Evolutionary conservation across 2,888 invertebrate genomes (phyloP).

Genomic region (Pseudanteris insignis): DNA sequence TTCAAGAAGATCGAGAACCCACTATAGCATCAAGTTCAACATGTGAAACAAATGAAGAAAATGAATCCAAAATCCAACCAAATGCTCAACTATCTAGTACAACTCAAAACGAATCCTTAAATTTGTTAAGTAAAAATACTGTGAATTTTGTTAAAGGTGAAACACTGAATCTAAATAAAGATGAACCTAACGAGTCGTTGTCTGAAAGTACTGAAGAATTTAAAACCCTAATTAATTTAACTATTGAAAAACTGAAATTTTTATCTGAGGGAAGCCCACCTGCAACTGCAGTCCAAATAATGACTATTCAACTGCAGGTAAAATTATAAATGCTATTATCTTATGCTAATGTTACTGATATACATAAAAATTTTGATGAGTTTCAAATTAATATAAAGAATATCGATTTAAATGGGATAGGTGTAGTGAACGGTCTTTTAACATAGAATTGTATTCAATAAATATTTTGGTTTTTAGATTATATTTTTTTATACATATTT

Average conservation of each 20-base stretch:
- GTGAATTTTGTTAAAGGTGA: constrained; percentile 55
- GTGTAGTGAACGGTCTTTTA: too few relatives aligned
- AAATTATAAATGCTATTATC: too few relatives aligned
- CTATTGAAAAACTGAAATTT: constrained; percentile 71
- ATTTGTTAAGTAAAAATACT: constrained; percentile 27
- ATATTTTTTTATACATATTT: too few relatives aligned
- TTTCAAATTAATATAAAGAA: too few relatives aligned
- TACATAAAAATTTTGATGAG: too few relatives aligned
- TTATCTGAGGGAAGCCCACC: constrained; percentile 69
- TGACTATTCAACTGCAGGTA: constrained; percentile 73
- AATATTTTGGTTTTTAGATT: too few relatives aligned
- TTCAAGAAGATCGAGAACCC: constrained; percentile 47
- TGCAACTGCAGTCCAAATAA: constrained; percentile 71
- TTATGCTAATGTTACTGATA: too few relatives aligned
- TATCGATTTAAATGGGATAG: too few relatives aligned
- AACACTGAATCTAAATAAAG: constrained; percentile 51
- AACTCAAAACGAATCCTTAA: not conserved
- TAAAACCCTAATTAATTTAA: constrained; percentile 65
- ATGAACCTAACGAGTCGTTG: constrained; percentile 30
- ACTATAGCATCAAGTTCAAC: constrained; percentile 1
- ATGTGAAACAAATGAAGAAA: constrained; percentile 53
- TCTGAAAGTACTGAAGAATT: constrained; percentile 53
- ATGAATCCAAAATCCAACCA: constrained; percentile 61
- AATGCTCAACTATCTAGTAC: constrained; percentile 39
- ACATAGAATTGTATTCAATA: too few relatives aligned